Percentiles rank a stretch among this genome's conserved stretches.
Conservation (phyloP, 2,888 invertebrate genomes). For the Drosophila anomalipes region DNA sequence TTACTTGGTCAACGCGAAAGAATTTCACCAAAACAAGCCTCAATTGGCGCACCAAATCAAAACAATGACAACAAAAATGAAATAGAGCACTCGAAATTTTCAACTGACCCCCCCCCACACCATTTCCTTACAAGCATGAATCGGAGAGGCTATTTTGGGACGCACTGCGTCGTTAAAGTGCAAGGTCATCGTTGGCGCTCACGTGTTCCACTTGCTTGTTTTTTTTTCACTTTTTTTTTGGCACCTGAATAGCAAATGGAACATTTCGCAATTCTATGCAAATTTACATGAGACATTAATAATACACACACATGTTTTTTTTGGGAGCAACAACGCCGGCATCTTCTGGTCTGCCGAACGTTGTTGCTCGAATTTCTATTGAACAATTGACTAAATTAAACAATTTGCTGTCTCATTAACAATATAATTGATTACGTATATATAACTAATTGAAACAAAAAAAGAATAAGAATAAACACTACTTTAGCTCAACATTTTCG, state of each 20-base stretch:
- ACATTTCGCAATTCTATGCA: conserved; percentile 51
- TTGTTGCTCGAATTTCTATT: conserved; percentile 31
- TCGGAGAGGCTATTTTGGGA: conserved; percentile 44
- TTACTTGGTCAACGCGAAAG: conserved; percentile 29
- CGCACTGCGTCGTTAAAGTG: conserved; percentile 49
- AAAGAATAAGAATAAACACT: conserved; percentile 13
- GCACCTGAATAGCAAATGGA: conserved; percentile 18
- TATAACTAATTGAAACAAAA: conserved; percentile 46
- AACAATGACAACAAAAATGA: conserved; percentile 32
- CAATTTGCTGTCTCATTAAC: conserved; percentile 53
- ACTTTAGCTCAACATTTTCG: conserved; percentile 52
- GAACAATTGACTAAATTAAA: conserved; percentile 68
- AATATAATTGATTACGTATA: conserved; percentile 46
- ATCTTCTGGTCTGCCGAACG: conserved; percentile 1
- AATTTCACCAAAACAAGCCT: conserved; percentile 56
- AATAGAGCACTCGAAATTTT: conserved; percentile 16
- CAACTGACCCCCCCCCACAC: not conserved
- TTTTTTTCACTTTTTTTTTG: not conserved
- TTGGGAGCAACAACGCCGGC: conserved; percentile 29
- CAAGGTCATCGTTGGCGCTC: conserved; percentile 44
- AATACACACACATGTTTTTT: conserved; percentile 27
- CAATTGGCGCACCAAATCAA: conserved; percentile 48
- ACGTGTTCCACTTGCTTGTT: conserved; percentile 30
- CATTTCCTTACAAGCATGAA: conserved; percentile 16
- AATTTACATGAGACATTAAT: conserved; percentile 7